Evolutionary conservation across 2,113 vertebrate species (phyloP), one percentile per base, ranked within the genome.

Genomic region (Carettochelys insculpta): DNA sequence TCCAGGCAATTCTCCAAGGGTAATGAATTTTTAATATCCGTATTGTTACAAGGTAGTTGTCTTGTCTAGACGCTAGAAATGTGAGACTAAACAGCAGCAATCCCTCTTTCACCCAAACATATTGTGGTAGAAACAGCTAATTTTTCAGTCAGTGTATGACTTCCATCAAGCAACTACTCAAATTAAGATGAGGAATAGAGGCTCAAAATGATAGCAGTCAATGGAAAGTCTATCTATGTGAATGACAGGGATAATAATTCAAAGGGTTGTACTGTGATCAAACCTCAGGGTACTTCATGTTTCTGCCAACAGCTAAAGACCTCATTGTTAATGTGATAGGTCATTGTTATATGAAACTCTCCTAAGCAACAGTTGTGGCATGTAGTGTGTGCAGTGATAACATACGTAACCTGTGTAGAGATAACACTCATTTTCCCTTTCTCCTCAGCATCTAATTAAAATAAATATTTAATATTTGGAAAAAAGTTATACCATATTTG

Each of bases 11-110:
- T 87, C 77, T 89, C 50, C 17, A 91, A 86, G 88, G 93, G 61
- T 22, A 93, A 95, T 90, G 8, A 71, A 58, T 90, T 96, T 96
- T 96, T 96, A 93, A 92, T 93, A 83, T 87, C 73, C 92, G 5
- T 52, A 93, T 95, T 93, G 48, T 94, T 96, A 83, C 12, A 94
- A 94, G 89, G 58, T 41, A 3, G 89, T 94, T 87, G 80, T 83
- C 89, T 85, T 95, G 48, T 92, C 90, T 95, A 85, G 88, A 90
- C 79, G 95, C 45, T 81, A 95, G 73, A 87, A 47, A 86, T 50
- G 52, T 96, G 87, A 94, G 56, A 95, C 25, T 89, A 92, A 97
- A 93, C 25, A 88, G 88, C 80, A 84, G 53, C 65, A 90, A 94
- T 94, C 5, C 76, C n/a, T 96, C 92, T 95, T 94, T 95, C 77